Conservation (phyloP, 2,888 invertebrate species). For the Phytoseiulus persimilis region DNA sequence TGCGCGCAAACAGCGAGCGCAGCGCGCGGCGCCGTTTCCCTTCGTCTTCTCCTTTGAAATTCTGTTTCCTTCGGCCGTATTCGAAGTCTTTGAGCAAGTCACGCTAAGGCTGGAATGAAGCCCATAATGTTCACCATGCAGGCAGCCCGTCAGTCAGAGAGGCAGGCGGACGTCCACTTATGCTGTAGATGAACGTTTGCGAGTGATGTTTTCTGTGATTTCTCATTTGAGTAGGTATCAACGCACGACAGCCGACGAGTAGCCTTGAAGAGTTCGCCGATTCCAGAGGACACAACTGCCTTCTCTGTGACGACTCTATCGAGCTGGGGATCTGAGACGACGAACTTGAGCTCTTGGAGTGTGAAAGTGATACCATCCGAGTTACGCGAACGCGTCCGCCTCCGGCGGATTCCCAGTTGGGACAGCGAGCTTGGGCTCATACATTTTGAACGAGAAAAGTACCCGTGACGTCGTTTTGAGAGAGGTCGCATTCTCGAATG, state of each 20-base stretch:
- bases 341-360: too few relatives aligned
- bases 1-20: not conserved
- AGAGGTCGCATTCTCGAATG: too few relatives aligned
- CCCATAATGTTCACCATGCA: not conserved
- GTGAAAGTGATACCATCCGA: too few relatives aligned
- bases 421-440: too few relatives aligned
- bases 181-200: not conserved
- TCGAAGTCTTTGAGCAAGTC: not conserved
- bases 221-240: not conserved
- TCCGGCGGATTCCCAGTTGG: too few relatives aligned
- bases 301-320: too few relatives aligned
- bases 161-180: not conserved
- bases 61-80: not conserved
- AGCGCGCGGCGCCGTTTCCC: not conserved
- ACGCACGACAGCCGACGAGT: not conserved
- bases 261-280: not conserved
- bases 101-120: not conserved
- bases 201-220: not conserved
- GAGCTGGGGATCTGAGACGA: too few relatives aligned
- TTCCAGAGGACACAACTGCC: not conserved
- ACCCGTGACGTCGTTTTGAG: too few relatives aligned
- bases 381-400: too few relatives aligned
- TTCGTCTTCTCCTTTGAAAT: not conserved
- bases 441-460: too few relatives aligned
- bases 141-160: not conserved